These are phyloP conservation scores for Heliothis virescens DNA, from an alignment of 1,140 invertebrate genomes.

Conservation along the genomic window DNA sequence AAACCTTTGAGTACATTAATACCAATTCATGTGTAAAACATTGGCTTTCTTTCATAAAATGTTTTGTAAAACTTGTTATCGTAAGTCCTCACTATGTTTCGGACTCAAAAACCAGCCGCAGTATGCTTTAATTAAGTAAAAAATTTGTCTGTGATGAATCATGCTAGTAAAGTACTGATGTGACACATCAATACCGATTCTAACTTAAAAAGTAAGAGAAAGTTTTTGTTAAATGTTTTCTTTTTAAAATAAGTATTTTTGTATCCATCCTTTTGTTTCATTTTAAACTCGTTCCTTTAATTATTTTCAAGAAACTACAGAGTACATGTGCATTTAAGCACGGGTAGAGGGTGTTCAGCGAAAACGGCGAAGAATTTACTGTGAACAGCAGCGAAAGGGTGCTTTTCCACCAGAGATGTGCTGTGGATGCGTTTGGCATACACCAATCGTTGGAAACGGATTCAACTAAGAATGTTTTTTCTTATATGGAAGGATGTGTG, in stretches of 20 bases:
- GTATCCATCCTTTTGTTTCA: constrained; percentile 39
- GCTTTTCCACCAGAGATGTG: no score
- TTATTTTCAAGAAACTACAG: no score
- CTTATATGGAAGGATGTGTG: no score
- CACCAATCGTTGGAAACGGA: no score
- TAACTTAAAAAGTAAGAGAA: constrained; percentile 51
- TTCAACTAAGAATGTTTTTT: no score
- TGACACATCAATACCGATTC: constrained; percentile 43
- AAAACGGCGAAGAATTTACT: no score
- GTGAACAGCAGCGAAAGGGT: no score
- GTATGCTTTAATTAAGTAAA: constrained; percentile 29
- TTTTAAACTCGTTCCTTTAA: neutral
- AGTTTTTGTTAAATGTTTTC: constrained; percentile 52
- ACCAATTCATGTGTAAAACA: no score
- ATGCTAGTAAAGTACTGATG: constrained; percentile 44
- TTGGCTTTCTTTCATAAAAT: neutral
- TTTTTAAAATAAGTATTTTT: constrained; percentile 56
- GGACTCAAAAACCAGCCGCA: neutral
- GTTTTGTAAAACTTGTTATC: neutral
- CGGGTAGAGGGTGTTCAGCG: no score
- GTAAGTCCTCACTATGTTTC: constrained; percentile 10
- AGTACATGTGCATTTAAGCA: no score
- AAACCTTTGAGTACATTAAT: no score
- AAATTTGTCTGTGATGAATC: constrained; percentile 56
- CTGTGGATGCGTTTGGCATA: no score